These are phyloP conservation scores for Tachyglossus aculeatus DNA, from an alignment of 2,797 vertebrate genomes.

Conservation along the genomic window DNA sequence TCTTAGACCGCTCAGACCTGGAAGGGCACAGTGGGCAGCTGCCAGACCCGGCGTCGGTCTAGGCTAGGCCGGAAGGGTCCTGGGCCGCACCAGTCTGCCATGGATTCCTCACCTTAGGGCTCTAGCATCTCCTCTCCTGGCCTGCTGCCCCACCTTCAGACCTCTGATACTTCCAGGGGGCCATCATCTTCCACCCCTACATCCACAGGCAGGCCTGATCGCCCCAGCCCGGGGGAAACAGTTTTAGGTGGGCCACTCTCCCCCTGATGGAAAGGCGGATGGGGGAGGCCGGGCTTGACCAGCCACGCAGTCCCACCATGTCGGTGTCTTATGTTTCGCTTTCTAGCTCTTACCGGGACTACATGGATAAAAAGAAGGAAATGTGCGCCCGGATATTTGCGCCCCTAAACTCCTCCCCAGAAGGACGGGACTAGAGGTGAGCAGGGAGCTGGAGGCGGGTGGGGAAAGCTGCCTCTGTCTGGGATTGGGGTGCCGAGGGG, in stretches of 20 bases:
- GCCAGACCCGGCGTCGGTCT: too few relatives aligned
- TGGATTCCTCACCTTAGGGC: too few relatives aligned
- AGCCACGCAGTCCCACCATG: constrained; percentile 11
- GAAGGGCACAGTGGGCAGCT: too few relatives aligned
- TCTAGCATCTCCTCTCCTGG: too few relatives aligned
- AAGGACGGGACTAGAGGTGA: constrained; percentile 62
- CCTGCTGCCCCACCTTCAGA: too few relatives aligned
- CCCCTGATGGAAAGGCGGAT: neutral
- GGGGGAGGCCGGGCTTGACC: constrained; percentile 11
- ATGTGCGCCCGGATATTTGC: constrained; percentile 76
- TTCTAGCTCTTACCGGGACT: constrained; percentile 67
- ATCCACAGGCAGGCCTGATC: rapidly evolving
- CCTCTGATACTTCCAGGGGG: too few relatives aligned
- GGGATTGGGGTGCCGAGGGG: neutral
- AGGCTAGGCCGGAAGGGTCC: too few relatives aligned
- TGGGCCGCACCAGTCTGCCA: too few relatives aligned
- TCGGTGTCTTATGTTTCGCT: neutral
- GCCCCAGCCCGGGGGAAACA: neutral
- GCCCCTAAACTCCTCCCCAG: neutral
- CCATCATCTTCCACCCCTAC: too few relatives aligned
- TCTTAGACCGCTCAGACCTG: too few relatives aligned
- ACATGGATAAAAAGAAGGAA: constrained; percentile 65
- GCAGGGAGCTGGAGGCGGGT: neutral
- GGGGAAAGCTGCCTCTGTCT: too few relatives aligned
- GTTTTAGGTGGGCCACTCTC: neutral